Percentiles rank a stretch among this genome's conserved stretches.
phyloP scores from a whole-genome alignment of 1,140 invertebrate genomes.

The Lerema accius region DNA sequence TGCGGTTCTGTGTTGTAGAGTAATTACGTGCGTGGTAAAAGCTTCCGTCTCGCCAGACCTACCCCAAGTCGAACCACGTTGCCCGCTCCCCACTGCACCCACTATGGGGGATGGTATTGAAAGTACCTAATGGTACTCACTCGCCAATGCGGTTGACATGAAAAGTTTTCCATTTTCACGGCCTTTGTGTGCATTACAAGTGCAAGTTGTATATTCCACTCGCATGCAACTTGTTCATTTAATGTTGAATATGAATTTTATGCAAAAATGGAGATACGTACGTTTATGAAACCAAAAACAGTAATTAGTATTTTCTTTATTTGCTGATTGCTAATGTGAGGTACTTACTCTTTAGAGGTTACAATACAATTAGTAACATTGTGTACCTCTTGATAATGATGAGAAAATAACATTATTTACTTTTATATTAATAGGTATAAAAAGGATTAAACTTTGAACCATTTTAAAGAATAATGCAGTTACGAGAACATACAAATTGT shows the following conservation, averaged over 20 bases:
- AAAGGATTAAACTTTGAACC: too few species aligned
- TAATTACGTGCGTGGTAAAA: conserved; percentile 41
- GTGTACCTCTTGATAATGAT: too few species aligned
- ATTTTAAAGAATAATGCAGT: too few species aligned
- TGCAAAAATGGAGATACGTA: too few species aligned
- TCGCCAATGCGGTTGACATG: conserved; percentile 24
- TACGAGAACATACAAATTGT: too few species aligned
- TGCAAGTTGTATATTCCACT: not conserved
- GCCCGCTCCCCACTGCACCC: conserved; percentile 48
- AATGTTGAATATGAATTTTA: not conserved
- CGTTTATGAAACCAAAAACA: too few species aligned
- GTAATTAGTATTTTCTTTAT: too few species aligned
- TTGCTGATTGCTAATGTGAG: too few species aligned
- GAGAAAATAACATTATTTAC: too few species aligned
- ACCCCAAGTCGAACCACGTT: conserved; percentile 58
- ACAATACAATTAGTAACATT: too few species aligned
- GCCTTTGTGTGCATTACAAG: not conserved
- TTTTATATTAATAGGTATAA: too few species aligned
- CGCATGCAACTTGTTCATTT: not conserved
- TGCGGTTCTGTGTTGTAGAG: conserved; percentile 15
- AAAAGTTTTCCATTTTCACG: conserved; percentile 25
- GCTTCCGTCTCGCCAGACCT: conserved; percentile 60
- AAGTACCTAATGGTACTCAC: conserved; percentile 42
- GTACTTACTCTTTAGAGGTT: too few species aligned
- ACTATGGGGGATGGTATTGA: conserved; percentile 42